Conservation (phyloP, 2,888 invertebrate species). For the Plemyria rubiginata region DNA sequence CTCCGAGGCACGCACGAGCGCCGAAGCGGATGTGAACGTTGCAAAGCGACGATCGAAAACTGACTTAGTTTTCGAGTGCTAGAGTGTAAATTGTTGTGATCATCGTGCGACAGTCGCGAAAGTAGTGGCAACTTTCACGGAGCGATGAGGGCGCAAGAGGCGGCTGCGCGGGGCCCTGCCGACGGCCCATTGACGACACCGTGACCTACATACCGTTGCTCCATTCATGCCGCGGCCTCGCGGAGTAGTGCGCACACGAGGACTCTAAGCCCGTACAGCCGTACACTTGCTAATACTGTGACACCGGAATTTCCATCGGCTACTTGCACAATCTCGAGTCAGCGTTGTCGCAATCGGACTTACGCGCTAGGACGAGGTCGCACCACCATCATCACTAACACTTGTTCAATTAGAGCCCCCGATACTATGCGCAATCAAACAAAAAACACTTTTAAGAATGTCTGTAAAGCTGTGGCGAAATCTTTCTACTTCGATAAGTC, state of each 20-base stretch:
- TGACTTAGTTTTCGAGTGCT: conserved; percentile 72
- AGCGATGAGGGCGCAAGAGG: conserved; percentile 77
- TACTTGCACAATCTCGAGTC: conserved; percentile 73
- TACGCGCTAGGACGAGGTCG: conserved; percentile 68
- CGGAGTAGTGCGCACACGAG: conserved; percentile 58
- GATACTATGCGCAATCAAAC: conserved; percentile 64
- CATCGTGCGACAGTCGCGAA: conserved; percentile 74
- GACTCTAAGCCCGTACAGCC: conserved; percentile 64
- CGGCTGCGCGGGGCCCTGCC: conserved; percentile 72
- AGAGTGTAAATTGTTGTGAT: conserved; percentile 72
- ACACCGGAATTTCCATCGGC: conserved; percentile 75
- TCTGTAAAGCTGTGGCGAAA: conserved; percentile 44
- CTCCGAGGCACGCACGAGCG: conserved; percentile 72
- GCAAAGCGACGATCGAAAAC: conserved; percentile 65
- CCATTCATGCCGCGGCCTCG: conserved; percentile 82
- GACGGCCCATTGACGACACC: conserved; percentile 84
- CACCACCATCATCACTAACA: conserved; percentile 68
- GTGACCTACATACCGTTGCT: conserved; percentile 82
- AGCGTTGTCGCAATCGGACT: conserved; percentile 73
- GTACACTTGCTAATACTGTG: conserved; percentile 64
- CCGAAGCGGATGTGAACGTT: conserved; percentile 82
- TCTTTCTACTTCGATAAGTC: conserved; percentile 32
- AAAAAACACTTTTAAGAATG: conserved; percentile 44
- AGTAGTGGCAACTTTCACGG: conserved; percentile 84
- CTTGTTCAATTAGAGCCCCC: conserved; percentile 79